Conservation (phyloP, 1,140 invertebrate genomes). For the Caerostris extrusa region DNA sequence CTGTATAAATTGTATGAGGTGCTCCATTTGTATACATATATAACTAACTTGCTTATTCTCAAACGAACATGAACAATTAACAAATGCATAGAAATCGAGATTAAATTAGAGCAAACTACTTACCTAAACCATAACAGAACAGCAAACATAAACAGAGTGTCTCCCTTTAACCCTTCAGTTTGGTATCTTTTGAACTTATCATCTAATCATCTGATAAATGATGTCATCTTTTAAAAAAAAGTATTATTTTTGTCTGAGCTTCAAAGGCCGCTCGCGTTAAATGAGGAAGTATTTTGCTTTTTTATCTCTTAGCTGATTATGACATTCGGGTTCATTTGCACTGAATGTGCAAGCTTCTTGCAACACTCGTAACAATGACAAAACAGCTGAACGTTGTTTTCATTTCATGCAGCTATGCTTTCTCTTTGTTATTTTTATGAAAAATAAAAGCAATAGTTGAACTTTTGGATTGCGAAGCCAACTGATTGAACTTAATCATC, state of each 20-base stretch:
- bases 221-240: background rate
- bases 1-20: no score
- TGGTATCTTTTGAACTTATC: background rate
- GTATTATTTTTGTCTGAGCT: constrained; percentile 11
- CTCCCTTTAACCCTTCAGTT: background rate
- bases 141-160: no score
- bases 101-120: no score
- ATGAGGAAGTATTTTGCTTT: background rate
- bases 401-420: background rate
- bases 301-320: background rate
- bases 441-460: background rate
- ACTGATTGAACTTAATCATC: no score
- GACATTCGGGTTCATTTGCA: background rate
- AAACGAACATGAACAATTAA: no score
- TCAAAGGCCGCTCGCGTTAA: background rate
- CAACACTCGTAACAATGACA: background rate
- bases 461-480: background rate
- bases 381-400: background rate
- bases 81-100: no score
- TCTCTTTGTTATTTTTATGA: background rate
- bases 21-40: no score
- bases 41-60: no score
- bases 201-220: background rate
- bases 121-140: no score
- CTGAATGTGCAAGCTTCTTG: background rate